phyloP scores from a whole-genome alignment of 2,113 vertebrate species.

The Anguilla japonica region DNA sequence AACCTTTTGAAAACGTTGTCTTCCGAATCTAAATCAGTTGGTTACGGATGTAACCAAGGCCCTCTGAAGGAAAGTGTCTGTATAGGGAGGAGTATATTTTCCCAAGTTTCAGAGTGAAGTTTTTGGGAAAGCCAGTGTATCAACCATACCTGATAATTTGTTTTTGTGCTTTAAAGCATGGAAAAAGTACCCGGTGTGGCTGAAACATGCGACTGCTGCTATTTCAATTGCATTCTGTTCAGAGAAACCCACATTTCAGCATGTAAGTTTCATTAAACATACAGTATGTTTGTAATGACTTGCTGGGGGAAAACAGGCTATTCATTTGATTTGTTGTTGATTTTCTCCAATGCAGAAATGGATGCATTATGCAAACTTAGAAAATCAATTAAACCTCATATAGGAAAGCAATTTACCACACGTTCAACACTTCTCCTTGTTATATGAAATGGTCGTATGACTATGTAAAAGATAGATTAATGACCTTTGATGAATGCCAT shows the following conservation, averaged over 20 bases:
- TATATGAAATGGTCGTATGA: neutral
- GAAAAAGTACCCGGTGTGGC: neutral
- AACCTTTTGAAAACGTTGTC: constrained; percentile 1
- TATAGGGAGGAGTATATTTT: neutral
- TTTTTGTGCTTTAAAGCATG: neutral
- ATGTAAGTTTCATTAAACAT: neutral
- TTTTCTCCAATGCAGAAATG: neutral
- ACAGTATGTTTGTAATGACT: neutral
- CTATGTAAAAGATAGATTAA: neutral
- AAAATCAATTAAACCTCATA: neutral
- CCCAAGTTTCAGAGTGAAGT: neutral
- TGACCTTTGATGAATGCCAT: neutral
- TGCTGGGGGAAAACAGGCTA: neutral
- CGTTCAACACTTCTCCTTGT: no score
- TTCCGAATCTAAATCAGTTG: constrained; percentile 10
- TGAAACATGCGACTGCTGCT: neutral
- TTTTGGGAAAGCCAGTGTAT: neutral
- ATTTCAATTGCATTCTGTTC: neutral
- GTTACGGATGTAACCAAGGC: constrained; percentile 14
- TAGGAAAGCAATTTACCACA: neutral
- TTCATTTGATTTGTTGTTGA: neutral
- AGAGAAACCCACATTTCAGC: neutral
- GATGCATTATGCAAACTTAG: neutral
- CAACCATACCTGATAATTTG: neutral
- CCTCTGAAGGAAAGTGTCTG: neutral